Percentiles rank a stretch among this genome's conserved stretches.
Conservation (phyloP, 2,888 invertebrate genomes). For the Tiphia femorata region DNA sequence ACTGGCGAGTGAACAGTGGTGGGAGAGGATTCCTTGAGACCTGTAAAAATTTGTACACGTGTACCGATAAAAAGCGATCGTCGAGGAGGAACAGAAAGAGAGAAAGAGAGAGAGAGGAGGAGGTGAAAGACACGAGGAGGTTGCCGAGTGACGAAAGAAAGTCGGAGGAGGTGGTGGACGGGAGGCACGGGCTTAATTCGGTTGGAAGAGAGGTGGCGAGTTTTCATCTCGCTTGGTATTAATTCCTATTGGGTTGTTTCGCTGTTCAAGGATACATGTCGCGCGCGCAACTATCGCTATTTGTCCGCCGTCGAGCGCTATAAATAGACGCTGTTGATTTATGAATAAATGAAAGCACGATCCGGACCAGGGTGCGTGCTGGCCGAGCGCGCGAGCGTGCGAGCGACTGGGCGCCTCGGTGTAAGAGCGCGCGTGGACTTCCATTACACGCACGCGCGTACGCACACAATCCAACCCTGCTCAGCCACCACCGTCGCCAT, state of each 20-base stretch:
- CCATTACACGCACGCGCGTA: neutral
- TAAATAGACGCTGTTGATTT: conserved; percentile 66
- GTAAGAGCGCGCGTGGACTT: neutral
- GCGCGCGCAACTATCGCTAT: conserved; percentile 61
- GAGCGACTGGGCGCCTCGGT: neutral
- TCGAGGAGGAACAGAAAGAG: neutral
- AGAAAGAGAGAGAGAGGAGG: neutral
- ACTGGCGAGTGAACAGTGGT: no score
- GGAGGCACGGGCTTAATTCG: conserved; percentile 1
- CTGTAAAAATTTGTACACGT: no score
- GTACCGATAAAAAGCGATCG: no score
- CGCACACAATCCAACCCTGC: no score
- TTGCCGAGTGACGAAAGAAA: neutral
- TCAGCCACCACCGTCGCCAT: no score
- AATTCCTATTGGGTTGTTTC: conserved; percentile 52
- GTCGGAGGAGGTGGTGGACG: neutral
- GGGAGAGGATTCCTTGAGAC: no score
- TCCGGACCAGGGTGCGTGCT: conserved; percentile 15
- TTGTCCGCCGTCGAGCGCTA: conserved; percentile 61
- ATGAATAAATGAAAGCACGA: conserved; percentile 64
- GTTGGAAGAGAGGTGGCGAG: neutral
- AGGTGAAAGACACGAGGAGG: neutral
- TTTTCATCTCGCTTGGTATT: conserved; percentile 27
- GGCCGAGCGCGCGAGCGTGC: conserved; percentile 11
- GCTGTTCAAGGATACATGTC: conserved; percentile 59